Conservation (phyloP, 2,113 vertebrate genomes). For the Gallinago media region DNA sequence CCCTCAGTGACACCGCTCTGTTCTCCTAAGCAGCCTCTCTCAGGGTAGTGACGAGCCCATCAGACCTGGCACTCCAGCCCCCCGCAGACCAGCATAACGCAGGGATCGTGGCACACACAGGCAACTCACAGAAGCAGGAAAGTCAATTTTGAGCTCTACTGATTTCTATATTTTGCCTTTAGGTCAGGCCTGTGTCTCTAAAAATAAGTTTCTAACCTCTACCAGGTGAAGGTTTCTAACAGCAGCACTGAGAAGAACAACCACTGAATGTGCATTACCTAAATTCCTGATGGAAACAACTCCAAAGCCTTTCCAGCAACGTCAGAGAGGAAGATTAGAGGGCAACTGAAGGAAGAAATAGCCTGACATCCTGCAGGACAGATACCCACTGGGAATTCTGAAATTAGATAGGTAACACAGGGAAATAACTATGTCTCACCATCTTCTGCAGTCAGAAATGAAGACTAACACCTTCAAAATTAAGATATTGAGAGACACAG, state of each 20-base stretch:
- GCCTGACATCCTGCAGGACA: not conserved
- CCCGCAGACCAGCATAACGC: rapidly evolving
- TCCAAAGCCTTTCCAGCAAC: not conserved
- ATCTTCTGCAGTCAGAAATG: not conserved
- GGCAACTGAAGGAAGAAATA: not conserved
- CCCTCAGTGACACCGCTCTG: not conserved
- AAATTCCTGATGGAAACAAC: not conserved
- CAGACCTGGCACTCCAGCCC: not conserved
- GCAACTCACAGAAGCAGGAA: conserved; percentile 14
- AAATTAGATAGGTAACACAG: not conserved
- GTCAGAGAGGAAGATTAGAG: conserved; percentile 6
- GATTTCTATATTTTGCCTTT: conserved; percentile 60
- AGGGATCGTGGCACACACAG: not conserved
- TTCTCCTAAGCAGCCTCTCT: rapidly evolving
- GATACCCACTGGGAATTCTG: not conserved
- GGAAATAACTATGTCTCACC: not conserved
- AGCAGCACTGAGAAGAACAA: not conserved
- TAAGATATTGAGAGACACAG: not conserved
- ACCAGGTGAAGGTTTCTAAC: not conserved
- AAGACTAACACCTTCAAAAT: not conserved
- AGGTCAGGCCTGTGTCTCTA: conserved; percentile 28
- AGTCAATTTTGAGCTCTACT: conserved; percentile 45
- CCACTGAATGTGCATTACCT: not conserved
- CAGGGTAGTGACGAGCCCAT: rapidly evolving
- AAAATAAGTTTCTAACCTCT: conserved; percentile 55